Evolutionary conservation across 2,113 vertebrate species (phyloP), one percentile per base, ranked within the genome.

Genomic region (Cranoglanis bouderius): DNA sequence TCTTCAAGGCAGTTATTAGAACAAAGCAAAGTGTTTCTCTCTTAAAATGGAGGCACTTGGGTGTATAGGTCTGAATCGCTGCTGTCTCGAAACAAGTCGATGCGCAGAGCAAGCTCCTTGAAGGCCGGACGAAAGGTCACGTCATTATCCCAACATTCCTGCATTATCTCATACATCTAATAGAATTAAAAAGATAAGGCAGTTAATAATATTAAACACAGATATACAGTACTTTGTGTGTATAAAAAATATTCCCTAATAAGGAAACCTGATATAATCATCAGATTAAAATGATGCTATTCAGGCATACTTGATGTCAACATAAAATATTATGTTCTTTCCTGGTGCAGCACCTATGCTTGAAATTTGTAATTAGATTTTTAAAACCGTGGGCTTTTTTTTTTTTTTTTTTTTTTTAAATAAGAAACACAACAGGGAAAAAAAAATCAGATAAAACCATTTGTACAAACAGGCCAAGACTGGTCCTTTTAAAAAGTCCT

Each of bases 81-180:
- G 92, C 86, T 93, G 87, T 97, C 96, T 92, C 96, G 95, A 85
- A 97, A 94, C 8, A 92, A 91, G 94, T 99, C 98, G 93, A 99
- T 97, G 46, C 92, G 96, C 88, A 96, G 92, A 90, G 95, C 93
- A 57, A 99, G 96, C 82, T 96, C 95, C 90, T 94, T 97, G 90
- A 99, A 99, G 49, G 95, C 95, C 0, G 98, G 98, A 12, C 98
- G 96, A 26, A 94, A 95, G 38, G 72, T 92, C 7, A 96, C 95
- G 2, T 95, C 95, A 57, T 94, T 96, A 92, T 96, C 97, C 98
- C 98, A 99, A 94, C 98, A 99, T 87, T 98, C 97, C 63, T 93
- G 94, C 98, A 99, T 99, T 67, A 98, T 96, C 78, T 94, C 87
- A 90, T 97, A 96, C 88, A 99, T 97, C 98, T 99, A 92, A 59